Percentiles rank a stretch among this genome's conserved stretches.
phyloP scores from a whole-genome alignment of 2,888 invertebrate species.

The Bruchidius siliquastri region DNA sequence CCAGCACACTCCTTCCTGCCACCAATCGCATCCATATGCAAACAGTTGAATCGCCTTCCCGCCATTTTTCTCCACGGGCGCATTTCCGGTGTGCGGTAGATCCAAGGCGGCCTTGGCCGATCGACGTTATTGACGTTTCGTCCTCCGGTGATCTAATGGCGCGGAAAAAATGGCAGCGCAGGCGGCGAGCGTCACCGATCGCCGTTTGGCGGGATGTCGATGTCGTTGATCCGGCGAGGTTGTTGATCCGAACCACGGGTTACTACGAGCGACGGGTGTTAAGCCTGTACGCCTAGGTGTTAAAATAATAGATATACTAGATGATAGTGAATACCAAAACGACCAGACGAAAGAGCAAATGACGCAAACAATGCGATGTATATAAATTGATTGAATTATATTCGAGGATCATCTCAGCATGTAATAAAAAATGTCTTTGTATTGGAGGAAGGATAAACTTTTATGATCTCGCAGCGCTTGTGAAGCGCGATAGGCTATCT shows the following conservation, averaged over 20 bases:
- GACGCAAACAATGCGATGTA: too few relatives aligned
- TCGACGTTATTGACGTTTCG: neutral
- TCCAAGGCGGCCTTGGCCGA: neutral
- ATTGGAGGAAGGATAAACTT: too few relatives aligned
- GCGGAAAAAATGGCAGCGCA: neutral
- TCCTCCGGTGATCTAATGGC: neutral
- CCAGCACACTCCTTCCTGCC: neutral
- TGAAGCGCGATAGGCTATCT: too few relatives aligned
- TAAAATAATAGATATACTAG: too few relatives aligned
- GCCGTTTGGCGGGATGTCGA: neutral
- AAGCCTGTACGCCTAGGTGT: neutral
- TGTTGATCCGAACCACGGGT: neutral
- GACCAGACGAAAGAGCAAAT: too few relatives aligned
- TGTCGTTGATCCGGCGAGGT: neutral
- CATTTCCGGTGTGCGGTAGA: neutral
- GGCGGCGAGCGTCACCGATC: neutral
- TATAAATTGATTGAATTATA: too few relatives aligned
- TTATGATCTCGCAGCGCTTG: too few relatives aligned
- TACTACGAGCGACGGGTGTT: neutral
- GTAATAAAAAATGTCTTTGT: too few relatives aligned
- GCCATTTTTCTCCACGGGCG: neutral
- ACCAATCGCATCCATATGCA: neutral
- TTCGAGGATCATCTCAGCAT: too few relatives aligned
- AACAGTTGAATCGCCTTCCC: neutral
- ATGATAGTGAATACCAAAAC: too few relatives aligned